Percentiles rank a stretch among this genome's conserved stretches.
Evolutionary conservation across 2,797 vertebrate genomes (phyloP).

Genomic region (Amphiprion clarkii): DNA sequence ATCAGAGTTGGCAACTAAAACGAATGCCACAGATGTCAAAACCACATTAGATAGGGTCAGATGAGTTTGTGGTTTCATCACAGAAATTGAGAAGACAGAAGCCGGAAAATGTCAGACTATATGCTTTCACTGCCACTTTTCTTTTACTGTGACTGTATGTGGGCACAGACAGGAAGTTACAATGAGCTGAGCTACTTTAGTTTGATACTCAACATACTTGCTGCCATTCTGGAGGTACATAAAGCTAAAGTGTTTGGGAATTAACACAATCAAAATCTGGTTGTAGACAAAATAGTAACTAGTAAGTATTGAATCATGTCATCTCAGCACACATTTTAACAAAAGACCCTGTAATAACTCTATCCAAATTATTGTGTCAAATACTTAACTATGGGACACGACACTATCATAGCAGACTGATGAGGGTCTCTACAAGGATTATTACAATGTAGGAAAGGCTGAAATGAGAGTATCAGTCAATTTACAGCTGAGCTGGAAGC

Average conservation of each 20-base stretch:
- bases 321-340: too few species aligned
- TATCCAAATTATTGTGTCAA: background rate
- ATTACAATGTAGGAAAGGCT: too few species aligned
- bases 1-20: background rate
- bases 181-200: background rate
- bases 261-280: too few species aligned
- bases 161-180: conserved; percentile 17
- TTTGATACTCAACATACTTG: background rate
- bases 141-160: background rate
- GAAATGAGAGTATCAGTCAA: too few species aligned
- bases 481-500: too few species aligned
- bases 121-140: background rate
- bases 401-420: too few species aligned
- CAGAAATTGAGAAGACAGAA: conserved; percentile 35
- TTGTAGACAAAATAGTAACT: too few species aligned
- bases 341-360: too few species aligned
- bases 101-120: conserved; percentile 23
- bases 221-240: background rate
- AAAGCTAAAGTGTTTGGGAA: background rate
- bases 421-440: too few species aligned
- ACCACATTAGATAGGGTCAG: conserved; percentile 8
- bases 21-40: conserved; percentile 32
- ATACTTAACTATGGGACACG: background rate
- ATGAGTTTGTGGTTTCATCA: conserved; percentile 23
- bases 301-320: background rate